phyloP scores from a whole-genome alignment of 1,140 invertebrate genomes.

The Drosophila burlai region DNA sequence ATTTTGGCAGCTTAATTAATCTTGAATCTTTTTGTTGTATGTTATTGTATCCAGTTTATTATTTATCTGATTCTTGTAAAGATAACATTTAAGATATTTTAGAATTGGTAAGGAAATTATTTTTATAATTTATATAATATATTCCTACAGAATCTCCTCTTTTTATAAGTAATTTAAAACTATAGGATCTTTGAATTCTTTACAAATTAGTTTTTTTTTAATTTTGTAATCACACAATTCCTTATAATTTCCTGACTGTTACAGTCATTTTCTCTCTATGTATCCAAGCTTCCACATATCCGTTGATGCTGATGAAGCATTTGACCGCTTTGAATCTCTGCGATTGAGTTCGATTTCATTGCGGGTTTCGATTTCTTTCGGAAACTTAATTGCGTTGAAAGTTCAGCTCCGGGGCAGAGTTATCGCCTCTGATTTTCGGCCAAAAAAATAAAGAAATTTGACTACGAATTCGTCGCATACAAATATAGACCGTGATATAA shows the following conservation, averaged over 20 bases:
- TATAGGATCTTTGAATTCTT: background rate
- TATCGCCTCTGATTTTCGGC: conserved; percentile 30
- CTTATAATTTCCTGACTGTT: fast-evolving
- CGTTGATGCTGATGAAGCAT: conserved; percentile 23
- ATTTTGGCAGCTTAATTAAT: background rate
- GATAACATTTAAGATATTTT: background rate
- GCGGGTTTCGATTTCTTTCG: conserved; percentile 60
- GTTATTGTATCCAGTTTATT: background rate
- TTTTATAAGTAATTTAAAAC: background rate
- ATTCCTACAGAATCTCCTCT: background rate
- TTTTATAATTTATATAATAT: background rate
- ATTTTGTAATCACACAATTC: background rate
- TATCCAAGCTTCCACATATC: background rate
- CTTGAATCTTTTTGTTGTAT: too few relatives aligned
- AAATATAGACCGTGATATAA: conserved; percentile 45
- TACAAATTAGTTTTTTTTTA: background rate
- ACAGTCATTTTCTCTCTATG: conserved; percentile 1
- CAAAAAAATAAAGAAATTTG: conserved; percentile 32
- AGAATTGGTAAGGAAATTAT: too few relatives aligned
- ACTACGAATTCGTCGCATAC: conserved; percentile 1
- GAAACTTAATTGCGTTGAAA: conserved; percentile 61
- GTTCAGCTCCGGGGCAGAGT: conserved; percentile 38
- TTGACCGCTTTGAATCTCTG: conserved; percentile 24
- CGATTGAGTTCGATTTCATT: conserved; percentile 28
- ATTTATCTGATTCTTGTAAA: background rate